Conservation (phyloP, 2,888 invertebrate genomes). For the Siphlonurus alternatus region DNA sequence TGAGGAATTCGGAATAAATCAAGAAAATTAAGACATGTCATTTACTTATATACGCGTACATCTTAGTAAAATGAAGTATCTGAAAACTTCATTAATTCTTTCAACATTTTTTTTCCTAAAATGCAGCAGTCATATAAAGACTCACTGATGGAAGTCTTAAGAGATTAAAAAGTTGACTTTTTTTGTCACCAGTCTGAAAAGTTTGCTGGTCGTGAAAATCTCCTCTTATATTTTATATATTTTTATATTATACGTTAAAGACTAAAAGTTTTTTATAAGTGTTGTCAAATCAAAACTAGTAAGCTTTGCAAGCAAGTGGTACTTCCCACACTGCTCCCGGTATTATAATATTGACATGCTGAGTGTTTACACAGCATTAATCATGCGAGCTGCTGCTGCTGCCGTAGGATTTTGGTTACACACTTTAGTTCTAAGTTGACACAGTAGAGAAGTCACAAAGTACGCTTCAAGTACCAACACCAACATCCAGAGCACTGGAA, state of each 20-base stretch:
- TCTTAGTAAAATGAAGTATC: too few relatives aligned
- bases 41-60: too few relatives aligned
- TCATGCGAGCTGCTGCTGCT: too few relatives aligned
- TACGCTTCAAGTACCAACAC: too few relatives aligned
- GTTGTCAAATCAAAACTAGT: neutral
- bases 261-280: neutral
- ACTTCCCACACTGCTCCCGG: neutral
- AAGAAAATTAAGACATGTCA: too few relatives aligned
- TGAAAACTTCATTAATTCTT: neutral
- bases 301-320: neutral
- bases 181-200: neutral
- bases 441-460: too few relatives aligned
- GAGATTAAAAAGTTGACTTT: neutral
- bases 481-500: too few relatives aligned
- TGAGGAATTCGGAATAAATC: too few relatives aligned
- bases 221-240: neutral
- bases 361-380: too few relatives aligned
- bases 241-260: neutral
- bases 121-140: neutral
- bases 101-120: neutral
- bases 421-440: too few relatives aligned
- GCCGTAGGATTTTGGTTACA: too few relatives aligned
- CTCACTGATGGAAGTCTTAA: neutral
- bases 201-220: neutral
- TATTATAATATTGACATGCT: too few relatives aligned